Percentiles rank a stretch among this genome's conserved stretches.
Evolutionary conservation across 2,888 invertebrate species (phyloP).

Genomic region (Nipponacmea schrenckii): DNA sequence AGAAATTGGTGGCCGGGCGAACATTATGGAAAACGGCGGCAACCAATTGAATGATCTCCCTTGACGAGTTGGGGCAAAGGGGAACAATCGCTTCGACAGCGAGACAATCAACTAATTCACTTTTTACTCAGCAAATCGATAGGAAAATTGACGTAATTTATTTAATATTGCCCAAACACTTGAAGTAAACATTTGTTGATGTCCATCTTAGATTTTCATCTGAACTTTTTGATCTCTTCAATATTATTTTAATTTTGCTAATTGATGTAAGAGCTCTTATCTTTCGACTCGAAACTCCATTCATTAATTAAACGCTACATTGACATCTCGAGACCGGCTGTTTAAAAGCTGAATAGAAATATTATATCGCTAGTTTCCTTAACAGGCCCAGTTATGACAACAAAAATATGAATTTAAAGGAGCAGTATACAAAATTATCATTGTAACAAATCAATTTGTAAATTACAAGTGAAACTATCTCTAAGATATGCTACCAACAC

Average conservation of each 20-base stretch:
- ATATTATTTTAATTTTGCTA: conserved; percentile 22
- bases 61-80: conserved; percentile 17
- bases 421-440: no score
- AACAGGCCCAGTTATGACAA: no score
- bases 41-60: conserved; percentile 8
- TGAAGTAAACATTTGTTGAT: conserved; percentile 25
- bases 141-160: conserved; percentile 24
- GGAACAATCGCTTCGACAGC: conserved; percentile 18
- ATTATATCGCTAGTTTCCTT: no score
- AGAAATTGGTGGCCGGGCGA: conserved; percentile 9
- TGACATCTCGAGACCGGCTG: conserved; percentile 6
- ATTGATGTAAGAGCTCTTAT: conserved; percentile 7
- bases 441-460: no score
- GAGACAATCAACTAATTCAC: conserved; percentile 27
- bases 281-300: neutral
- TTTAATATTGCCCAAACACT: conserved; percentile 21
- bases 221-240: conserved; percentile 14
- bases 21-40: conserved; percentile 3
- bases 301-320: conserved; percentile 4
- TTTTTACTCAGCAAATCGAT: conserved; percentile 21
- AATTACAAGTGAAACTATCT: no score
- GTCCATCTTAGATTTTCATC: conserved; percentile 20
- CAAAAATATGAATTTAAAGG: no score
- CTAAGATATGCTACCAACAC: no score
- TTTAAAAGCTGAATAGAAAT: neutral